phyloP scores from a whole-genome alignment of 2,888 invertebrate species.

The Caenorhabditis panamensis region DNA sequence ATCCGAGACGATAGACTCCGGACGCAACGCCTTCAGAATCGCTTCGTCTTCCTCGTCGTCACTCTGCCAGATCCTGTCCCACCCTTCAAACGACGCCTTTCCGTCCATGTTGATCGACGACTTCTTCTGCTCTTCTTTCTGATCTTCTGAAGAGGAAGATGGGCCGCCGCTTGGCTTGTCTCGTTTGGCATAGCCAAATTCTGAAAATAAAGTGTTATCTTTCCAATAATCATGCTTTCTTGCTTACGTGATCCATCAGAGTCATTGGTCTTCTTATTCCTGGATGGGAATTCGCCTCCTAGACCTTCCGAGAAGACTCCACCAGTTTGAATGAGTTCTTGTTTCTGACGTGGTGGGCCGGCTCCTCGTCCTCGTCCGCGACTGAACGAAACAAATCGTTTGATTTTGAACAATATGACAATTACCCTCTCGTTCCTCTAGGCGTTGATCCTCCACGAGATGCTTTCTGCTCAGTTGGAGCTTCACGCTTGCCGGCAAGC shows the following conservation, averaged over 20 bases:
- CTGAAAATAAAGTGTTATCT: no score
- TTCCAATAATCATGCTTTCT: no score
- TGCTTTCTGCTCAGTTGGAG: slow-evolving; percentile 16
- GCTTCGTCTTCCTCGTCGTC: slow-evolving; percentile 66
- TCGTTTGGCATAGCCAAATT: slow-evolving; percentile 22
- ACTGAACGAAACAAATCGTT: slow-evolving; percentile 22
- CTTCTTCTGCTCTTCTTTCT: slow-evolving; percentile 9
- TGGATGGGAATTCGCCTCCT: slow-evolving; percentile 49
- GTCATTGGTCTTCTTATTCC: slow-evolving; percentile 32
- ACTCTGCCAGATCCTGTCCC: slow-evolving; percentile 66
- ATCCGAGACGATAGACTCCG: slow-evolving; percentile 57
- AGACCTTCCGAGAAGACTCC: slow-evolving; percentile 69
- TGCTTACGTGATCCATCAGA: slow-evolving; percentile 40
- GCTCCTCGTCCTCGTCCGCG: slow-evolving; percentile 48
- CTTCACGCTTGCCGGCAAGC: slow-evolving; percentile 66
- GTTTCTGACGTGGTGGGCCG: slow-evolving; percentile 35
- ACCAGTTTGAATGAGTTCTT: slow-evolving; percentile 67
- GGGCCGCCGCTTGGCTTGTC: slow-evolving; percentile 6
- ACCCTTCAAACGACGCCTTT: slow-evolving; percentile 62
- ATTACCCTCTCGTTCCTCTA: slow-evolving; percentile 45
- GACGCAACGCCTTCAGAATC: slow-evolving; percentile 46
- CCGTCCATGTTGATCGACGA: slow-evolving; percentile 17
- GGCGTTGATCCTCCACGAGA: slow-evolving; percentile 19
- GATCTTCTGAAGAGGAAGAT: slow-evolving; percentile 14
- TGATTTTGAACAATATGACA: not conserved